Evolutionary conservation across 2,797 vertebrate genomes (phyloP).

Genomic region (Meda fulgida): DNA sequence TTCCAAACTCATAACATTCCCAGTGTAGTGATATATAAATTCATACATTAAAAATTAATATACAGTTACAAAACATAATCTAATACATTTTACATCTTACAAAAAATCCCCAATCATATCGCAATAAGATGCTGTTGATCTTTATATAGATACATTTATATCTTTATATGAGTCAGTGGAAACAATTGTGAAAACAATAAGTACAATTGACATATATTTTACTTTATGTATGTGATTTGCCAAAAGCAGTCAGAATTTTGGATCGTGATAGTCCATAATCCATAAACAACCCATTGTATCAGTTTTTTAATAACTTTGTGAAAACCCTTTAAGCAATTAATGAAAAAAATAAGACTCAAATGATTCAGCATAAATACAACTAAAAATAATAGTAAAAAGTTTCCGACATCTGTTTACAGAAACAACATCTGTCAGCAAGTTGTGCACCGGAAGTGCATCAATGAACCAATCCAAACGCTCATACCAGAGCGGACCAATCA

Average conservation of each 20-base stretch:
- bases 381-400: not conserved
- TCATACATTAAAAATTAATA: too few species aligned
- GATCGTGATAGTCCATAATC: not conserved
- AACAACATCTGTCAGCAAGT: not conserved
- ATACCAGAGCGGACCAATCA: slow-evolving; percentile 1
- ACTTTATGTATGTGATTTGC: not conserved
- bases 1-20: not conserved
- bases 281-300: not conserved
- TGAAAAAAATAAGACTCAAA: too few species aligned
- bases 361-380: not conserved
- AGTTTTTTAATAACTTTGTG: not conserved
- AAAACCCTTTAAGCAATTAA: not conserved
- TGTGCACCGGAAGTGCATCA: not conserved
- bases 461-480: not conserved
- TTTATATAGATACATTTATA: not conserved
- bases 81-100: not conserved
- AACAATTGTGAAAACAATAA: too few species aligned
- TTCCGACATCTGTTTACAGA: not conserved
- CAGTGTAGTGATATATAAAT: not conserved
- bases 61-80: not conserved
- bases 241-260: not conserved
- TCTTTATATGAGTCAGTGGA: not conserved
- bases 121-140: not conserved
- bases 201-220: not conserved
- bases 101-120: not conserved